Conservation (phyloP, 2,888 invertebrate species). For the Lasius fuliginosus region DNA sequence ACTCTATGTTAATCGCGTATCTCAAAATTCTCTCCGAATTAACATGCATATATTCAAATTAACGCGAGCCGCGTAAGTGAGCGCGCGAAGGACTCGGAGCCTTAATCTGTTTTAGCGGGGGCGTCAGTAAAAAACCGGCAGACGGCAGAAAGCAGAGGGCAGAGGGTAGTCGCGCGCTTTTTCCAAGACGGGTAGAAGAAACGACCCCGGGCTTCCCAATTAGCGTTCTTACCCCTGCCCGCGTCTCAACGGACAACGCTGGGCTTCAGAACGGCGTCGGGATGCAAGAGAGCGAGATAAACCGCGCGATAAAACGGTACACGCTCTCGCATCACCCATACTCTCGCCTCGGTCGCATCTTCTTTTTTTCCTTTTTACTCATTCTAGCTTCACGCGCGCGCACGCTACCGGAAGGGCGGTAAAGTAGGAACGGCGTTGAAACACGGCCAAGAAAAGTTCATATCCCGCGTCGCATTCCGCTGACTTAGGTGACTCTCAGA, state of each 20-base stretch:
- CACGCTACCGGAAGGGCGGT: slow-evolving; percentile 70
- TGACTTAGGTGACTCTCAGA: slow-evolving; percentile 63
- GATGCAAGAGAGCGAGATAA: slow-evolving; percentile 78
- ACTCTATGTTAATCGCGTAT: slow-evolving; percentile 49
- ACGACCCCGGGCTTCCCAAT: slow-evolving; percentile 78
- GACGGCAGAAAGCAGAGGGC: slow-evolving; percentile 53
- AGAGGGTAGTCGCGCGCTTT: slow-evolving; percentile 57
- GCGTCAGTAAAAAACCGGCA: slow-evolving; percentile 52
- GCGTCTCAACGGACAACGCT: slow-evolving; percentile 65
- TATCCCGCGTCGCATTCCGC: slow-evolving; percentile 64
- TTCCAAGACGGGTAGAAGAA: slow-evolving; percentile 70
- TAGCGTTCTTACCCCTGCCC: slow-evolving; percentile 79
- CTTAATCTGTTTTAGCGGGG: slow-evolving; percentile 55
- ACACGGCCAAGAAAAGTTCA: slow-evolving; percentile 79
- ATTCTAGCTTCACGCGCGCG: slow-evolving; percentile 68
- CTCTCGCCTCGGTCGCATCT: slow-evolving; percentile 42
- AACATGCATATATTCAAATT: slow-evolving; percentile 59
- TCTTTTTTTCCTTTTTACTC: slow-evolving; percentile 27
- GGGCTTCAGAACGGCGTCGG: slow-evolving; percentile 68
- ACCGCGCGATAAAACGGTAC: slow-evolving; percentile 82
- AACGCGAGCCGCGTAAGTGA: slow-evolving; percentile 53
- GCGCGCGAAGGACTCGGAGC: slow-evolving; percentile 57
- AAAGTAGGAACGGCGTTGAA: slow-evolving; percentile 78
- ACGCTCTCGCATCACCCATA: slow-evolving; percentile 71
- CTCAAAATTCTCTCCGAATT: slow-evolving; percentile 50